Percentiles rank a stretch among this genome's conserved stretches.
Conservation (phyloP, 2,113 vertebrate species). For the Gobiocypris rarus region DNA sequence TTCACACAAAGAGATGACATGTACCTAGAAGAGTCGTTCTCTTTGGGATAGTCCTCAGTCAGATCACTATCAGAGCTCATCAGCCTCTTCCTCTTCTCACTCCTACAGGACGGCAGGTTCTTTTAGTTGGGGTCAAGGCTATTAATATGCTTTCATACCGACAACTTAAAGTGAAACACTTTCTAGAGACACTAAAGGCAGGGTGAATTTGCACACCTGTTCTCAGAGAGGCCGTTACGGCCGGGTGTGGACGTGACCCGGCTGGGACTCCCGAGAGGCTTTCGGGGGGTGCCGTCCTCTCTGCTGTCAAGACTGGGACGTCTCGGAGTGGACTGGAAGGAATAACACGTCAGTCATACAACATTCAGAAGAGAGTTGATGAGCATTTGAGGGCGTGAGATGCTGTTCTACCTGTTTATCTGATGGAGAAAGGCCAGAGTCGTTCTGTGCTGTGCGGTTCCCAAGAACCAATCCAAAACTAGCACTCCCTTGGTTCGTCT, state of each 20-base stretch:
- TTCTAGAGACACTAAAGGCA: neutral
- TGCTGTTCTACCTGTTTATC: slow-evolving; percentile 86
- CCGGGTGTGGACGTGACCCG: slow-evolving; percentile 81
- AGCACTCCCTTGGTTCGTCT: slow-evolving; percentile 89
- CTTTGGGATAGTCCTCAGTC: slow-evolving; percentile 96
- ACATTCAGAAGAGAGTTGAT: neutral
- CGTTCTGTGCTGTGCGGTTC: slow-evolving; percentile 86
- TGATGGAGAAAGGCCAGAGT: slow-evolving; percentile 78
- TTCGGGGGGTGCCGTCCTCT: slow-evolving; percentile 85
- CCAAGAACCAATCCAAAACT: slow-evolving; percentile 89
- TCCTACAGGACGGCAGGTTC: slow-evolving; percentile 63
- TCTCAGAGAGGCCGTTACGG: slow-evolving; percentile 86
- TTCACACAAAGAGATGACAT: neutral
- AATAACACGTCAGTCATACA: neutral
- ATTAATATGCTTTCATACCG: neutral
- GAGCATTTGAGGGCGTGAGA: neutral
- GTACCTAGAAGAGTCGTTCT: slow-evolving; percentile 97
- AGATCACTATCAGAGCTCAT: slow-evolving; percentile 84
- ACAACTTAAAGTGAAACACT: neutral
- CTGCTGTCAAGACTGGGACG: slow-evolving; percentile 81
- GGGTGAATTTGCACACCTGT: slow-evolving; percentile 74
- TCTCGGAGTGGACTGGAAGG: slow-evolving; percentile 81
- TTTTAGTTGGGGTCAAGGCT: neutral
- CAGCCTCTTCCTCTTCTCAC: slow-evolving; percentile 91
- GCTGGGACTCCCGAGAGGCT: slow-evolving; percentile 83